These are phyloP conservation scores for Hartigia nigra DNA, from an alignment of 2,888 invertebrate genomes.

Conservation along the genomic window DNA sequence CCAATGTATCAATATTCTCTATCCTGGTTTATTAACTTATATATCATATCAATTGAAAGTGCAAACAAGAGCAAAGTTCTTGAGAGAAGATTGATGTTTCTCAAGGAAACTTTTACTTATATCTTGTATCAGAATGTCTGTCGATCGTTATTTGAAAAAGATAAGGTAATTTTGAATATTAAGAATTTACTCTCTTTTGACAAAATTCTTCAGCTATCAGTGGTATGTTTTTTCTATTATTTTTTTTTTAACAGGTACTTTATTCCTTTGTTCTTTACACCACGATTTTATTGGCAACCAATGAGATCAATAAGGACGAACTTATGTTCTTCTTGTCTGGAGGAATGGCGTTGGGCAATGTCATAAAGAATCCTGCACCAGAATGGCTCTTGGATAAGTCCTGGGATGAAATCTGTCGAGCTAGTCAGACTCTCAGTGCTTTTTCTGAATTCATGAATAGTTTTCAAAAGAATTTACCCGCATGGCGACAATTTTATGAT, in stretches of 20 bases:
- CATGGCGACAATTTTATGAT: constrained; percentile 79
- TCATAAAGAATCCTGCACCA: constrained; percentile 72
- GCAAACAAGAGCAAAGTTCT: constrained; percentile 79
- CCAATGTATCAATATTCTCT: constrained; percentile 92
- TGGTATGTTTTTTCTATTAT: neutral
- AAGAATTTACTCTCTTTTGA: neutral
- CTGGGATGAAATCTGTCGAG: constrained; percentile 84
- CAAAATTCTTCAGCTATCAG: neutral
- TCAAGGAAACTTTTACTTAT: constrained; percentile 82
- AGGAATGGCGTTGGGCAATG: constrained; percentile 77
- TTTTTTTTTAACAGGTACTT: constrained; percentile 34
- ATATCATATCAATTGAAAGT: constrained; percentile 80
- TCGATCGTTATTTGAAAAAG: constrained; percentile 86
- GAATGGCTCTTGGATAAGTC: constrained; percentile 79
- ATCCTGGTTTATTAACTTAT: constrained; percentile 87
- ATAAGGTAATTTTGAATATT: constrained; percentile 77
- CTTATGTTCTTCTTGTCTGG: constrained; percentile 82
- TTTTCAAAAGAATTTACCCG: constrained; percentile 65
- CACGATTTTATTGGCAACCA: constrained; percentile 73
- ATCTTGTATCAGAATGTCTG: constrained; percentile 85
- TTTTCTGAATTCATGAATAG: constrained; percentile 71
- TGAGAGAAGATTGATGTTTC: constrained; percentile 75
- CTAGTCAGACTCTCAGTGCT: constrained; percentile 68
- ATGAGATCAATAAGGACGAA: constrained; percentile 72
- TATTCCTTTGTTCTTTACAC: constrained; percentile 81